Evolutionary conservation across 2,113 vertebrate genomes (phyloP).

Genomic region (Connochaetes taurinus): DNA sequence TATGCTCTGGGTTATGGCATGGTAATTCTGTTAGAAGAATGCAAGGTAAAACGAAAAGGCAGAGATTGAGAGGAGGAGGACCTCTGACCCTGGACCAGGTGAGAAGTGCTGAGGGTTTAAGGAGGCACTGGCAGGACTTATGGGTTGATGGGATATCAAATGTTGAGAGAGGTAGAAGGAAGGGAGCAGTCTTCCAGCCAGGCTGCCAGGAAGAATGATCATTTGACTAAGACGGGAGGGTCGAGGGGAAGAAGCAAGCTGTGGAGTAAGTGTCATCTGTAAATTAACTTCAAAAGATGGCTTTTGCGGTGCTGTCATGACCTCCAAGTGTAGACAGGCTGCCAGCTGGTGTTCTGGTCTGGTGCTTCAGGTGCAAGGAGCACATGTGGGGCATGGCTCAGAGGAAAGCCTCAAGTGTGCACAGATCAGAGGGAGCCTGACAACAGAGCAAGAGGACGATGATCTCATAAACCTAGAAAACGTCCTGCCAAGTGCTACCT

Average conservation of each 20-base stretch:
- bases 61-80: too few relatives aligned
- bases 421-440: background rate
- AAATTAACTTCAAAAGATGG: background rate
- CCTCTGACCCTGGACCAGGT: too few relatives aligned
- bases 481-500: background rate
- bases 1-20: background rate
- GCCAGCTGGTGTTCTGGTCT: background rate
- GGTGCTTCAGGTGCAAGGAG: background rate
- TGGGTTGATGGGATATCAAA: background rate
- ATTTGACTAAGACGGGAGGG: too few relatives aligned
- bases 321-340: background rate
- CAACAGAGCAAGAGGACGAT: background rate
- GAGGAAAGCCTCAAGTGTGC: background rate
- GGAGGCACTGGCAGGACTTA: background rate
- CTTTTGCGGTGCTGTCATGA: background rate
- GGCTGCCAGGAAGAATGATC: background rate
- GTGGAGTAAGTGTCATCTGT: too few relatives aligned
- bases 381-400: background rate
- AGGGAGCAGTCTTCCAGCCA: background rate
- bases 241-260: background rate
- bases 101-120: background rate
- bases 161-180: background rate
- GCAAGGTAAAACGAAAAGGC: background rate
- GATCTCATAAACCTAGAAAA: background rate
- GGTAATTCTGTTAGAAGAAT: background rate